Base-by-base conservation (phyloP, 2,888 invertebrate species). In the Cremastobaeus sp. region DNA sequence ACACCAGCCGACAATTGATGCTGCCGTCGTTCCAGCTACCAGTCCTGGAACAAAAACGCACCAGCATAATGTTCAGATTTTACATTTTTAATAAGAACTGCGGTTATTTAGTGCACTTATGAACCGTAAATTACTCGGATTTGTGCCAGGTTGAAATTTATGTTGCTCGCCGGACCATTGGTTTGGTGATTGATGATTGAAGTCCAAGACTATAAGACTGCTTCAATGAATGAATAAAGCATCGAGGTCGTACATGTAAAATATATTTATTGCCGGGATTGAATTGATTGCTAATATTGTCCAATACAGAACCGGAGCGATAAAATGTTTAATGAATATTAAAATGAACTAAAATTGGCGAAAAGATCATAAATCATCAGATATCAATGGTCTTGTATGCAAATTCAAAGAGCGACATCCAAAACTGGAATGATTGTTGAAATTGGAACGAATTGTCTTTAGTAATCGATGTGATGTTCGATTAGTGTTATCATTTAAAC, bases 231-330 rank as follows among this genome's bases (percentile, higher is more conserved):
- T 59, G 35, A 57, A 57, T 57, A 57, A 57, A 43, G 25, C 17
- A 57, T 45, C 45, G 45, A 45, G 45, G 35, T 15, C 34, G n/a
- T n/a, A n/a, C n/a, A n/a, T n/a, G n/a, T n/a, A n/a, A n/a, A n/a
- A 17, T 34, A 34, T 47, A 55, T 28, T 34, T 34, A 59, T 37
- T 47, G 34, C 6, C 32, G 12, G 45, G 34, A 47, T 59, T 37
- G 35, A 59, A 59, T 59, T 35, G 35, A 47, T 45, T 59, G 47
- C 45, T 35, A 45, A 59, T 47, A 45, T 47, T 59, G 57, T 39
- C 28, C 54, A 25, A 39, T 39, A 41, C 21, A 30, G 17, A 55
- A 41, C 28, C 39, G 11, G 12, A 3, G 20, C 14, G 21, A 35
- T 25, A 17, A 45, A 57, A 35, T 57, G 57, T 57, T 57, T 57